Evolutionary conservation across 2,113 vertebrate species (phyloP), one percentile per base, ranked within the genome.

Genomic region (Periophthalmus modestus): DNA sequence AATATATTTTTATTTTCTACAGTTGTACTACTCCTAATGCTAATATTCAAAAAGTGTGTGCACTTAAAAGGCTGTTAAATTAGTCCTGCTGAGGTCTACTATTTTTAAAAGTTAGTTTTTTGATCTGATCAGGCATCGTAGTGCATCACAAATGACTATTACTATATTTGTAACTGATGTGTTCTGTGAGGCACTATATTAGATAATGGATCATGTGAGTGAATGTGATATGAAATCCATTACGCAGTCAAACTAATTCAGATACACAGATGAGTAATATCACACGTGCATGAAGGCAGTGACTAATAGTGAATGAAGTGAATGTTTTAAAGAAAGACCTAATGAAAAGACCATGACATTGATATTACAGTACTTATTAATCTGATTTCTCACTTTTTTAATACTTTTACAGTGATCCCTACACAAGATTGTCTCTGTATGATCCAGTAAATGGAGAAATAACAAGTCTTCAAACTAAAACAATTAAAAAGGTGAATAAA

Each of bases 381-480:
- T 39, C 34, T n/a, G 3, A 21, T n/a, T 19, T 43, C 18, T 65
- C 14, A 15, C 15, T 82, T 34, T 72, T 82, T 34, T 71, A 80
- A 85, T 82, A 70, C 57, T 71, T 71, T 43, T 78, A 13, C 90
- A 99, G 97, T 89, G 98, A 99, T 82, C 97, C 97, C 0, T 99
- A 99, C 50, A 97, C 96, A 73, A 96, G 92, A 89, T 89, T 98
- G 84, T 96, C 97, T 0, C 91, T 96, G 9, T 98, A 99, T 82
- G 96, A 98, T 82, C 95, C 96, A 1, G 71, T 90, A 77, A 95
- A 90, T 72, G 96, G 96, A 90, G 87, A 95, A 87, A 90, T 98
- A 81, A 93, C 95, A 88, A 96, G 94, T 82, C 87, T 96, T 78
- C 98, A 98, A 88, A 99, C 97, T 19, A 98, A 97, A 93, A 99